These are phyloP conservation scores for Scaptomyza reducta DNA, from an alignment of 2,888 invertebrate genomes.

Conservation along the genomic window DNA sequence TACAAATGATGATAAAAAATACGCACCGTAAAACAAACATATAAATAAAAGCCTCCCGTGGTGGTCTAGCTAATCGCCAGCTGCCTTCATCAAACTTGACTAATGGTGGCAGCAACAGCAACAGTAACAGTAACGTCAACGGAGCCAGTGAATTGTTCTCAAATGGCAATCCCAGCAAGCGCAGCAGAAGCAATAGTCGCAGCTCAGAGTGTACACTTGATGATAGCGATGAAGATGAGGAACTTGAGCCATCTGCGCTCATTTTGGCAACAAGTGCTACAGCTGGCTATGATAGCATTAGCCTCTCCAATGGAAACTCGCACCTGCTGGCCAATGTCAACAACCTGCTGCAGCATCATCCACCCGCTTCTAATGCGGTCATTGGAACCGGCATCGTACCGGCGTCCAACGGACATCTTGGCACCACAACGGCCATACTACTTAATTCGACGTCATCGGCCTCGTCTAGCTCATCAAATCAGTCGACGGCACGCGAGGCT, in stretches of 20 bases:
- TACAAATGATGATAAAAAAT: slow-evolving; percentile 31
- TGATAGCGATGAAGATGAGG: slow-evolving; percentile 82
- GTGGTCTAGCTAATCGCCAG: slow-evolving; percentile 90
- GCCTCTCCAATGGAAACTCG: slow-evolving; percentile 85
- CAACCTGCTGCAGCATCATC: slow-evolving; percentile 78
- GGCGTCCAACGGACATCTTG: slow-evolving; percentile 68
- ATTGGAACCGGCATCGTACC: slow-evolving; percentile 34
- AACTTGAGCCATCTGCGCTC: slow-evolving; percentile 70
- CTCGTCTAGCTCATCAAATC: slow-evolving; percentile 73
- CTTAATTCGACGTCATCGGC: slow-evolving; percentile 79
- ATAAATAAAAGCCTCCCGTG: slow-evolving; percentile 87
- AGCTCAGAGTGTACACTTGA: slow-evolving; percentile 81
- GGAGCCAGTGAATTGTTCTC: slow-evolving; percentile 51
- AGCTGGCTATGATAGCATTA: slow-evolving; percentile 50
- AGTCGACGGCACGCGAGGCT: slow-evolving; percentile 81
- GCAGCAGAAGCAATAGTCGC: slow-evolving; percentile 85
- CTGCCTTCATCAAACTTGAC: slow-evolving; percentile 85
- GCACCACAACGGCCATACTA: slow-evolving; percentile 81
- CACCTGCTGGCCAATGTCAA: slow-evolving; percentile 85
- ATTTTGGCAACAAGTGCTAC: slow-evolving; percentile 37
- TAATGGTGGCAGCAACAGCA: slow-evolving; percentile 41
- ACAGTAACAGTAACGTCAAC: slow-evolving; percentile 29
- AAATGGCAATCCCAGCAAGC: slow-evolving; percentile 81
- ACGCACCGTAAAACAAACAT: slow-evolving; percentile 39
- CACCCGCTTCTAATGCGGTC: slow-evolving; percentile 56